These are phyloP conservation scores for Andrena haemorrhoa DNA, from an alignment of 2,888 invertebrate genomes.

Conservation along the genomic window DNA sequence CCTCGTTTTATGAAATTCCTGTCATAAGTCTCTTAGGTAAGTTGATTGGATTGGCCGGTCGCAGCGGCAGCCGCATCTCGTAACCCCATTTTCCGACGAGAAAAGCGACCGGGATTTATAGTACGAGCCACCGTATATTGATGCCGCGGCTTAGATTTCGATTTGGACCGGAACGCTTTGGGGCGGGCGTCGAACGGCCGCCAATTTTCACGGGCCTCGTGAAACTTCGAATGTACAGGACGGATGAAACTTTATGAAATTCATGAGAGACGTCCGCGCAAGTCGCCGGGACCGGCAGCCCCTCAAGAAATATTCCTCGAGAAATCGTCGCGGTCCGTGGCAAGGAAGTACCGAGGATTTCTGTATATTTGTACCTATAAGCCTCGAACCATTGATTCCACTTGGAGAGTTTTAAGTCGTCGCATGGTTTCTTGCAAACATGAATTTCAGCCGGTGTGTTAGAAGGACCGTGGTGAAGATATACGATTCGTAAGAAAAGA, in stretches of 20 bases:
- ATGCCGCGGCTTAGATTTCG: constrained; percentile 71
- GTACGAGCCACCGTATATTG: constrained; percentile 57
- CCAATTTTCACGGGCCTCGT: constrained; percentile 71
- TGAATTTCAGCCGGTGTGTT: no score
- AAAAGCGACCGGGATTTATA: constrained; percentile 65
- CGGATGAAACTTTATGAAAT: constrained; percentile 75
- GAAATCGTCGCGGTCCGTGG: constrained; percentile 63
- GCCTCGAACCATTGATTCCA: constrained; percentile 38
- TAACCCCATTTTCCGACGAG: constrained; percentile 62
- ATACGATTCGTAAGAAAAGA: background rate
- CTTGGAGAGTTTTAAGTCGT: constrained; percentile 57
- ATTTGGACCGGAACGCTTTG: constrained; percentile 65
- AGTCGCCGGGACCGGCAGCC: constrained; percentile 14
- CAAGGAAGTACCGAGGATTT: constrained; percentile 53
- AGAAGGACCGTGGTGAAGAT: no score
- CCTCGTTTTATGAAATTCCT: constrained; percentile 62
- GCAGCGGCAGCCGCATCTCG: constrained; percentile 51
- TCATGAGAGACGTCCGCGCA: constrained; percentile 66
- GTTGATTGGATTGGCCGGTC: constrained; percentile 68
- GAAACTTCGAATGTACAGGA: constrained; percentile 71
- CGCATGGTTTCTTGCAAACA: background rate
- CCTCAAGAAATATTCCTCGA: constrained; percentile 57
- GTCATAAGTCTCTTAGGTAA: constrained; percentile 66
- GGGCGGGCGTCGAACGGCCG: constrained; percentile 62
- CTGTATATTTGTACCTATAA: constrained; percentile 17